These are phyloP conservation scores for Thunnus thynnus DNA, from an alignment of 2,113 vertebrate genomes.

Conservation along the genomic window DNA sequence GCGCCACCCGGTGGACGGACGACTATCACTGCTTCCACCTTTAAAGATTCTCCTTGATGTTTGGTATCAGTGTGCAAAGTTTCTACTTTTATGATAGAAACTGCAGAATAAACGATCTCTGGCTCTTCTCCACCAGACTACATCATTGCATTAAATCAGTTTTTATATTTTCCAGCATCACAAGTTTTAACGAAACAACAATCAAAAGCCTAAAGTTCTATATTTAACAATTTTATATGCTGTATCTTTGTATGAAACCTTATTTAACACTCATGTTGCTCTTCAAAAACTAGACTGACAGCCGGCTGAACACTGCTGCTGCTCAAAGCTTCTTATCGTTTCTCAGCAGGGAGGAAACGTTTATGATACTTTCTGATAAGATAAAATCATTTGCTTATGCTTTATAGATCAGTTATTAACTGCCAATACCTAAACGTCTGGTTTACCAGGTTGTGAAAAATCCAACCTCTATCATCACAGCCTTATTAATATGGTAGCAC, in stretches of 20 bases:
- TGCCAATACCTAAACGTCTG: no score
- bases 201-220: conserved; percentile 84
- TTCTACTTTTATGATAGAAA: conserved; percentile 10
- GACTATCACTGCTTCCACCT: neutral
- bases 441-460: no score
- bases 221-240: conserved; percentile 97
- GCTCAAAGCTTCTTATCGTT: no score
- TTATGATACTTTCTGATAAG: no score
- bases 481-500: no score
- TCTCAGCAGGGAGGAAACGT: no score
- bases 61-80: conserved; percentile 12
- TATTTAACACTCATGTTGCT: conserved; percentile 83
- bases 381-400: no score
- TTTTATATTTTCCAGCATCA: neutral
- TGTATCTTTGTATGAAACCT: conserved; percentile 94
- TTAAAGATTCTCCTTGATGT: neutral
- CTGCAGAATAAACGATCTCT: neutral
- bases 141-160: conserved; percentile 5
- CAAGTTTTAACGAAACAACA: neutral
- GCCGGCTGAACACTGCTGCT: no score
- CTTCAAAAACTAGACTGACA: neutral
- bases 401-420: no score
- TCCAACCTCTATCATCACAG: no score
- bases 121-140: conserved; percentile 12
- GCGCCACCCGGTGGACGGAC: neutral